Conservation (phyloP, 2,797 vertebrate species). For the Karalla daura region DNA sequence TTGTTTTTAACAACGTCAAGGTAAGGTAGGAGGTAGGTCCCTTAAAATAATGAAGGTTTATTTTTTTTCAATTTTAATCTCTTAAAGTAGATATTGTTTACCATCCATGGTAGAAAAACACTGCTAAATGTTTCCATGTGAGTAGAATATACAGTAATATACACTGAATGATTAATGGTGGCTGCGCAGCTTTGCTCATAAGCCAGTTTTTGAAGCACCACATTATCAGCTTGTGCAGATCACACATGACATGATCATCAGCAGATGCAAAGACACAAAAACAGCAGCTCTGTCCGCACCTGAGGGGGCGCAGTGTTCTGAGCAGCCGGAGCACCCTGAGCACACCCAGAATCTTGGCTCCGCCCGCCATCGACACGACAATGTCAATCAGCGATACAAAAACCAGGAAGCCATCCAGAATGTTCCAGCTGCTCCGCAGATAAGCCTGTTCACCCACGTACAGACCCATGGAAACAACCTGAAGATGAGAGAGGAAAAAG, state of each 20-base stretch:
- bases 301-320: slow-evolving; percentile 94
- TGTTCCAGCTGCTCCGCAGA: slow-evolving; percentile 97
- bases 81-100: too few species aligned
- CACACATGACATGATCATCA: background rate
- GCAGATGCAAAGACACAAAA: background rate
- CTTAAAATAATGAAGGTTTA: too few species aligned
- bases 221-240: background rate
- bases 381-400: slow-evolving; percentile 98
- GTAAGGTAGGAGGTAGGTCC: too few species aligned
- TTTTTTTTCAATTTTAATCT: too few species aligned
- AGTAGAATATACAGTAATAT: too few species aligned
- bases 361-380: slow-evolving; percentile 95
- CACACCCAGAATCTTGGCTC: slow-evolving; percentile 97
- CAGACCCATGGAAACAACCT: slow-evolving; percentile 97
- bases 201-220: background rate
- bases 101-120: too few species aligned
- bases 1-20: too few species aligned
- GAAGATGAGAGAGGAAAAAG: background rate
- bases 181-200: too few species aligned
- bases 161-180: too few species aligned
- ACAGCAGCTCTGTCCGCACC: slow-evolving; percentile 78
- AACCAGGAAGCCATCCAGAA: slow-evolving; percentile 97
- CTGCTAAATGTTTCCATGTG: too few species aligned
- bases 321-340: slow-evolving; percentile 93
- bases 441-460: slow-evolving; percentile 95